Percentiles rank a stretch among this genome's conserved stretches.
phyloP scores from a whole-genome alignment of 2,888 invertebrate genomes.

The Philopedon plagiatum region DNA sequence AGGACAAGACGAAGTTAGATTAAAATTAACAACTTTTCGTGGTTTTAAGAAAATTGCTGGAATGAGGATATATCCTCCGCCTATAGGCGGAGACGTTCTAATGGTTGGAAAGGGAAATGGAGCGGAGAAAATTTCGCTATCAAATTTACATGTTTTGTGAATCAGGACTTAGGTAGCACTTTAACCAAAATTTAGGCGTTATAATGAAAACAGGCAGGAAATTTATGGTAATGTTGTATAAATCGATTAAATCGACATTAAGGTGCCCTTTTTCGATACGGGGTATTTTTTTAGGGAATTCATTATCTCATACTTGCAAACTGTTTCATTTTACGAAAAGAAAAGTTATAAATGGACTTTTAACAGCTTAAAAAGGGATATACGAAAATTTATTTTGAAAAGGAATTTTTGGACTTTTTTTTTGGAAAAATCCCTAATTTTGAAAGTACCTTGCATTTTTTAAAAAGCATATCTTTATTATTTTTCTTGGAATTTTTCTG shows the following conservation, averaged over 20 bases:
- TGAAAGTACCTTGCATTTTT: too few relatives aligned
- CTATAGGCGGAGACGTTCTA: background rate
- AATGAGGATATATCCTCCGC: conserved; percentile 7
- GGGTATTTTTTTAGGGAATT: too few relatives aligned
- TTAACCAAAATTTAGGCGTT: background rate
- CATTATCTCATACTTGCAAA: too few relatives aligned
- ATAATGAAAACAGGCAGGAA: background rate
- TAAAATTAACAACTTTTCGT: conserved; percentile 22
- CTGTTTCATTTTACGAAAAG: too few relatives aligned
- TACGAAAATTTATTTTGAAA: too few relatives aligned
- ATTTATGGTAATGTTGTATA: background rate
- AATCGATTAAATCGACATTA: background rate
- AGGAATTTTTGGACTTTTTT: too few relatives aligned
- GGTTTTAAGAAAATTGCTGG: conserved; percentile 14
- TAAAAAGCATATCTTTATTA: too few relatives aligned
- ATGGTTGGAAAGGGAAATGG: conserved; percentile 11
- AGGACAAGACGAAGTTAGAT: conserved; percentile 6
- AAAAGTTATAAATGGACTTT: too few relatives aligned
- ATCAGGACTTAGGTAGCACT: conserved; percentile 11
- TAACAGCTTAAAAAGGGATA: too few relatives aligned
- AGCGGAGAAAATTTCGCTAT: conserved; percentile 12
- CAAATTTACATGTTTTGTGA: conserved; percentile 17
- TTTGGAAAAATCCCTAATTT: too few relatives aligned
- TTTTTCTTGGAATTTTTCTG: too few relatives aligned
- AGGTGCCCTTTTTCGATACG: too few relatives aligned